A percentile compares a stretch with the other conserved stretches of the same genome.
Conservation (phyloP, 2,797 vertebrate genomes). For the Channa striata region DNA sequence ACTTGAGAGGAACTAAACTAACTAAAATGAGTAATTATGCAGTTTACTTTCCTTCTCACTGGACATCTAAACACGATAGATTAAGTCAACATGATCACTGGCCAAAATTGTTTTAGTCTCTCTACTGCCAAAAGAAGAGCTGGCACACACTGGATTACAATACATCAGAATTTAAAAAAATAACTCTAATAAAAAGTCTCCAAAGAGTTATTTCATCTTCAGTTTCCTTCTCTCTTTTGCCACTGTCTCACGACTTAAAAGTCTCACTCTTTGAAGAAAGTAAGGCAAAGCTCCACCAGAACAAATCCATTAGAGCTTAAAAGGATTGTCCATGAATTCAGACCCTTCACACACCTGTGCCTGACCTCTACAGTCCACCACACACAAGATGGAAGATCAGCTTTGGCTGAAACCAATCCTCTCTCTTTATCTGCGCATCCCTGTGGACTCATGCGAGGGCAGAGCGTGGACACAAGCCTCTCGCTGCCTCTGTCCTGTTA, state of each 20-base stretch:
- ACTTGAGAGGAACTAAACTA: slow-evolving; percentile 25
- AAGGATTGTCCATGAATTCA: slow-evolving; percentile 70
- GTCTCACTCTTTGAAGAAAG: slow-evolving; percentile 66
- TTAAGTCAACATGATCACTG: slow-evolving; percentile 8
- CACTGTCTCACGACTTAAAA: slow-evolving; percentile 43
- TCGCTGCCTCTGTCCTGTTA: slow-evolving; percentile 67
- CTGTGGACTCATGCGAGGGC: slow-evolving; percentile 54
- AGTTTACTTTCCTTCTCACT: slow-evolving; percentile 21
- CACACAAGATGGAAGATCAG: slow-evolving; percentile 74
- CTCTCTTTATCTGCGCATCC: slow-evolving; percentile 70
- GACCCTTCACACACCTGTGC: slow-evolving; percentile 71
- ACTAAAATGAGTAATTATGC: too few relatives aligned
- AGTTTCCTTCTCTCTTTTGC: slow-evolving; percentile 9
- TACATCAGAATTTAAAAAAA: slow-evolving; percentile 2
- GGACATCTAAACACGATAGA: slow-evolving; percentile 10
- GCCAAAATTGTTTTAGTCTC: slow-evolving; percentile 9
- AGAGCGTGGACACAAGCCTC: slow-evolving; percentile 53
- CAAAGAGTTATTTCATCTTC: slow-evolving; percentile 42
- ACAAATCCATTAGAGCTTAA: slow-evolving; percentile 74
- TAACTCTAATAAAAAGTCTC: slow-evolving; percentile 12
- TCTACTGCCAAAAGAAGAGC: slow-evolving; percentile 4
- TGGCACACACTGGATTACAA: background rate
- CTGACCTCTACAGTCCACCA: slow-evolving; percentile 63
- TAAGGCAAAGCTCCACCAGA: slow-evolving; percentile 67
- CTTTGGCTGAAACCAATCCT: slow-evolving; percentile 78